Evolutionary conservation across 2,888 invertebrate genomes (phyloP), one percentile per base, ranked within the genome.

Genomic region (Lasius fuliginosus): DNA sequence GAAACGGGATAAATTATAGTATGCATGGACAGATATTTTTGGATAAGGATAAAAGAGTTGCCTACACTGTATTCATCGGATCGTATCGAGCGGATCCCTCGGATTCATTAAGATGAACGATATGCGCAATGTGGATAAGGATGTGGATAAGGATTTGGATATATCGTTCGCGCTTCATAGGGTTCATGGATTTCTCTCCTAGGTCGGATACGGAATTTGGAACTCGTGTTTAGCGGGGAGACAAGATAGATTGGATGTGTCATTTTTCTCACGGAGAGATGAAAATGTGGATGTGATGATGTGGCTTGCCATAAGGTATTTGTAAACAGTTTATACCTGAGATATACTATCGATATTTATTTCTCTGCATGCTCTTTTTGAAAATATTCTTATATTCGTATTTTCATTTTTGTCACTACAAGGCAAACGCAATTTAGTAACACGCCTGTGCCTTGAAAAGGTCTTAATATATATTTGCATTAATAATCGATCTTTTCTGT

Each of bases 161-260:
- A 58, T 82, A 69, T 87, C 83, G 83, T 86, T 90, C 86, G 67
- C 82, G 85, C 85, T 84, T 85, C 86, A 88, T 84, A 89, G 88
- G 86, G 88, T 85, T 89, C 88, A 89, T 67, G 87, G 90, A 90
- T 86, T 85, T 88, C 81, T 90, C 90, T 86, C 86, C 91, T 91
- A 92, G 91, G 91, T 92, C 86, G 85, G 85, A 91, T 90, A 89
- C 60, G 89, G 89, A 64, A 76, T 89, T 87, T 85, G 89, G 88
- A 90, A 23, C 67, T 86, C 76, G 83, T 83, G 79, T 87, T 86
- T 90, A 62, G 84, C 84, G 83, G 85, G 79, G 84, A 74, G 73
- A 84, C 85, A 90, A 89, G 87, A 90, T 91, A 77, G 53, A 84
- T 90, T 82, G 90, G 89, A 89, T 89, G 82, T 87, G 82, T 87